Percentiles rank a stretch among this genome's conserved stretches.
These are phyloP conservation scores for Eubasilissa regina DNA, from an alignment of 1,140 invertebrate species.

Conservation along the genomic window DNA sequence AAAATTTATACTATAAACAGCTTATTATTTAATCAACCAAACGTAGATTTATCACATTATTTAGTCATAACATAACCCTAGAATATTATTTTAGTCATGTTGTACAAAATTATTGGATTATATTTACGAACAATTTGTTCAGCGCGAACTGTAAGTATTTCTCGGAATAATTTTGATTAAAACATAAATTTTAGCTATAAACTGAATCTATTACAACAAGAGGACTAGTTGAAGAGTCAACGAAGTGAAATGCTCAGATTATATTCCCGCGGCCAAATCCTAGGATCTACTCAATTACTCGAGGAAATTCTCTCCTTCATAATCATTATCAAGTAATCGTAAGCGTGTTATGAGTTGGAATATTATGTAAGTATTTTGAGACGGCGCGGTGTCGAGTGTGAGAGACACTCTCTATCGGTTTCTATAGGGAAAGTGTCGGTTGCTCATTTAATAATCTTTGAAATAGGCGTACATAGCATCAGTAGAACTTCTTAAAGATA, in stretches of 20 bases:
- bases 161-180: constrained; percentile 10
- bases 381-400: background rate
- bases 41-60: no score
- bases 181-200: constrained; percentile 5
- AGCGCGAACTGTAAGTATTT: background rate
- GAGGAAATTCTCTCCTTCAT: constrained; percentile 8
- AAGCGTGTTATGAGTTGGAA: background rate
- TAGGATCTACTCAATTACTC: constrained; percentile 17
- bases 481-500: no score
- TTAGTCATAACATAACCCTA: no score
- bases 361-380: background rate
- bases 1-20: no score
- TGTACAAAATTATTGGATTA: background rate
- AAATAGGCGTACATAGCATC: no score
- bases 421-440: no score
- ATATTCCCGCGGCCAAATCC: constrained; percentile 15
- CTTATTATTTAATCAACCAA: no score
- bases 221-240: constrained; percentile 33
- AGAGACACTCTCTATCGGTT: no score
- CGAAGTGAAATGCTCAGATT: constrained; percentile 33
- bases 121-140: background rate
- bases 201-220: constrained; percentile 19
- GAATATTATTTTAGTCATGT: no score
- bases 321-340: constrained; percentile 33
- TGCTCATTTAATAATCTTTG: no score